Evolutionary conservation across 2,113 vertebrate species (phyloP).

Genomic region (Poecile atricapillus): DNA sequence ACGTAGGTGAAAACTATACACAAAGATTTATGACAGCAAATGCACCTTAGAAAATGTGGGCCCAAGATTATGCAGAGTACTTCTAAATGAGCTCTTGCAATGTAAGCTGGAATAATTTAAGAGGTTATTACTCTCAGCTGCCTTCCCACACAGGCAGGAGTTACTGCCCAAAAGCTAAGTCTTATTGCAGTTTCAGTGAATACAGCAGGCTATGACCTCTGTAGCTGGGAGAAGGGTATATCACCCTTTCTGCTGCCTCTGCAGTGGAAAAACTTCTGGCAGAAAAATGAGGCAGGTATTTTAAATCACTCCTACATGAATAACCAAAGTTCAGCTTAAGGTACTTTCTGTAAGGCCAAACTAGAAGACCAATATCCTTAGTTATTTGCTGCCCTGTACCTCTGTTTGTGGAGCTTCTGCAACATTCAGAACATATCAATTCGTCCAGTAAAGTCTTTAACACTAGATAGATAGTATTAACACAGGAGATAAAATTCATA

Average conservation of each 20-base stretch:
- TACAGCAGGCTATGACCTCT: neutral
- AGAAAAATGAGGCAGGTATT: neutral
- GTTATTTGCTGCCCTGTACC: neutral
- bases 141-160: conserved; percentile 6
- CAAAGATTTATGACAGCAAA: neutral
- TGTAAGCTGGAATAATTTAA: neutral
- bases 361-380: neutral
- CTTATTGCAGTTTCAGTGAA: neutral
- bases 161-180: conserved; percentile 2
- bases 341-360: neutral
- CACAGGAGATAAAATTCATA: neutral
- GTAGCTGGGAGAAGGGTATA: neutral
- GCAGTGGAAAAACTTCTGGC: neutral
- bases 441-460: neutral
- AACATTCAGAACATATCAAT: neutral
- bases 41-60: neutral
- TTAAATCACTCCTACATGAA: conserved; percentile 10
- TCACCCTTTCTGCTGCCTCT: conserved; percentile 10
- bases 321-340: neutral
- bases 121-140: conserved; percentile 19
- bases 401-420: neutral
- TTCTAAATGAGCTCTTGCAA: neutral
- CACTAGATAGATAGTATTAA: neutral
- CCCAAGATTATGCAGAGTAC: neutral
- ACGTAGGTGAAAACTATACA: neutral